Evolutionary conservation across 2,888 invertebrate genomes (phyloP), one percentile per base, ranked within the genome.

Genomic region (Odontocolon sp.): DNA sequence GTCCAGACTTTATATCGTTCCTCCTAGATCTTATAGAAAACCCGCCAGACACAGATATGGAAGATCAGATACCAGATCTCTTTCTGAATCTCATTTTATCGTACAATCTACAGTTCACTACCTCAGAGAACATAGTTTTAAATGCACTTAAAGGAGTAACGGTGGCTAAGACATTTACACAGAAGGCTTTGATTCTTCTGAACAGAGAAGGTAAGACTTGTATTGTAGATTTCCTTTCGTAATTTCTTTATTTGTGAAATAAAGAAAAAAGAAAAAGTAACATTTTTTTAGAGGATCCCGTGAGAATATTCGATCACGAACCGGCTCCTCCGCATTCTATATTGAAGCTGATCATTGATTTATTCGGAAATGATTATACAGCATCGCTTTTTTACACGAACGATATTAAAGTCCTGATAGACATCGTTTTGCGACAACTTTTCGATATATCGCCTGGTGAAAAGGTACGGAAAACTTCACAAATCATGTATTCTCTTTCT

Each of bases 321-420:
- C 94, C 95, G 1, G 93, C 94, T 76, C 95, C 95, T 0, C 93
- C 95, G 61, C 96, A 98, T 91, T 95, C 98, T 0, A 95, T 98
- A 5, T 91, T 98, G 54, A 98, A 98, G 91, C 92, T 99, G 83
- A 95, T 97, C 82, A 94, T 94, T 47, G 98, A 99, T 90, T 91
- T 98, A 81, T 98, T 98, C 90, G 94, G 94, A 78, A 93, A 93
- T 82, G 93, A 94, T 80, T 93, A 93, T 80, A 97, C 98, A 0
- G 96, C 98, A 0, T 93, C 94, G 81, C 93, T 98, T 79, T 97
- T 98, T 91, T 99, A 99, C 90, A 97, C 98, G 0, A 99, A 98
- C 87, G 99, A 99, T 88, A 95, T 96, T 42, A 97, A 96, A 91
- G 98, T 98, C 45, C 93, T 98, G 72, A 95, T 98, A 78, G 99